Percentiles rank a stretch among this genome's conserved stretches.
Conservation (phyloP, 1,140 invertebrate species). For the Drosophila kikkawai region DNA sequence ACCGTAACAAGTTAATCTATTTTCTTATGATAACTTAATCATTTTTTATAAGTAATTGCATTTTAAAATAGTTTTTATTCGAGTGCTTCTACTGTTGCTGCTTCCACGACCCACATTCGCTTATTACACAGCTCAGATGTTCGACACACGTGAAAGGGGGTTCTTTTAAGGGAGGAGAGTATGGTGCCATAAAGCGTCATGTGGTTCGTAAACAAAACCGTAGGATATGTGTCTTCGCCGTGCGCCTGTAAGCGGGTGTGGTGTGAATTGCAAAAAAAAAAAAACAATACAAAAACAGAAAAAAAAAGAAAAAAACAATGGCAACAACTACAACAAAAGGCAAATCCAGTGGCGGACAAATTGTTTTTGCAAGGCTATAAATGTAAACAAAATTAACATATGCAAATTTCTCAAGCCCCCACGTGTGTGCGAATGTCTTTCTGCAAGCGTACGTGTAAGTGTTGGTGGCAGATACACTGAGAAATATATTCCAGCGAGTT, state of each 20-base stretch:
- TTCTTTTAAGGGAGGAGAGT: conserved; percentile 3
- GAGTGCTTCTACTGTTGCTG: conserved; percentile 10
- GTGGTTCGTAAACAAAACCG: conserved; percentile 66
- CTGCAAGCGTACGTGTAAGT: neutral
- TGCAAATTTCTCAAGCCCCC: conserved; percentile 72
- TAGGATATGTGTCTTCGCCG: conserved; percentile 30
- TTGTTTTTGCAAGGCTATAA: conserved; percentile 81
- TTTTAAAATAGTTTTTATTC: neutral
- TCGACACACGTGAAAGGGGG: conserved; percentile 25
- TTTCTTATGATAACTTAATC: neutral
- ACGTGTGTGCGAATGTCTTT: conserved; percentile 43
- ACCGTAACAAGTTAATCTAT: too few relatives aligned
- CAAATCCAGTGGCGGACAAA: conserved; percentile 63
- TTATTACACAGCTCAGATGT: conserved; percentile 64
- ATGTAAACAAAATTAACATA: conserved; percentile 83
- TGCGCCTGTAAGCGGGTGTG: conserved; percentile 34
- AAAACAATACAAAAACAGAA: conserved; percentile 8
- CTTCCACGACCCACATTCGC: conserved; percentile 53
- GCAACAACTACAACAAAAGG: conserved; percentile 19
- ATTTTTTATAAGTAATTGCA: neutral
- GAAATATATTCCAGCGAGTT: neutral
- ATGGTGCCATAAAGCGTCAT: conserved; percentile 60
- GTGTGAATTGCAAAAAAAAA: conserved; percentile 66
- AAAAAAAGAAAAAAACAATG: conserved; percentile 15
- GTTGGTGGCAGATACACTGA: neutral